Evolutionary conservation across 2,888 invertebrate species (phyloP).

Genomic region (Apotomis betuletana): DNA sequence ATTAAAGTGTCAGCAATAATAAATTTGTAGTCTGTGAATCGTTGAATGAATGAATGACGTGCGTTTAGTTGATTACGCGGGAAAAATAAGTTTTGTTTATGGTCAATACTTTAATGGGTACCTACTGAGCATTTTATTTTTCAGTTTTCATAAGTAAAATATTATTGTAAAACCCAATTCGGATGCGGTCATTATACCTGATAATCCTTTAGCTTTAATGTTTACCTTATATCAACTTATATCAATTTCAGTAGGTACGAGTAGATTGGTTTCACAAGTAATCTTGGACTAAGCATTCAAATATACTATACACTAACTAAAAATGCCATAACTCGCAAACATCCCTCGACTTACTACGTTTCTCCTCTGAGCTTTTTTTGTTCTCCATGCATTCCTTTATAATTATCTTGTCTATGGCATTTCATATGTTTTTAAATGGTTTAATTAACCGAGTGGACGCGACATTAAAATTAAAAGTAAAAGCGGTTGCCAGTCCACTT

Average conservation of each 20-base stretch:
- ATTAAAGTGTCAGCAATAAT: not conserved
- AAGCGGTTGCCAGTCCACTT: conserved; percentile 43
- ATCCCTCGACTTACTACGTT: not conserved
- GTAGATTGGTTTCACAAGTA: too few species aligned
- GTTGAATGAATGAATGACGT: conserved; percentile 14
- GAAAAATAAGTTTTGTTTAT: conserved; percentile 6
- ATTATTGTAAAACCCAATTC: too few species aligned
- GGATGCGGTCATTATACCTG: too few species aligned
- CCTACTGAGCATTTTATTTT: not conserved
- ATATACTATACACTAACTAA: too few species aligned
- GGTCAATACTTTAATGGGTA: not conserved
- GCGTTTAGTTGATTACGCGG: not conserved
- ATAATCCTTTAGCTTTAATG: too few species aligned
- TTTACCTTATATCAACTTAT: too few species aligned
- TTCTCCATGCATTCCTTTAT: conserved; percentile 9
- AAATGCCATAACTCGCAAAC: too few species aligned
- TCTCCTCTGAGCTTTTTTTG: not conserved
- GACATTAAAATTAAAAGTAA: conserved; percentile 40
- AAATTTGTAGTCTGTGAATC: conserved; percentile 2
- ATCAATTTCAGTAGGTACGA: too few species aligned
- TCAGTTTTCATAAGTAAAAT: too few species aligned
- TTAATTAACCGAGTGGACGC: conserved; percentile 43
- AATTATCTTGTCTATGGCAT: conserved; percentile 17
- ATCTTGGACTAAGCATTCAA: too few species aligned
- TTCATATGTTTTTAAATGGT: conserved; percentile 42